Conservation (phyloP, 2,113 vertebrate genomes). For the Cottus gobio region DNA sequence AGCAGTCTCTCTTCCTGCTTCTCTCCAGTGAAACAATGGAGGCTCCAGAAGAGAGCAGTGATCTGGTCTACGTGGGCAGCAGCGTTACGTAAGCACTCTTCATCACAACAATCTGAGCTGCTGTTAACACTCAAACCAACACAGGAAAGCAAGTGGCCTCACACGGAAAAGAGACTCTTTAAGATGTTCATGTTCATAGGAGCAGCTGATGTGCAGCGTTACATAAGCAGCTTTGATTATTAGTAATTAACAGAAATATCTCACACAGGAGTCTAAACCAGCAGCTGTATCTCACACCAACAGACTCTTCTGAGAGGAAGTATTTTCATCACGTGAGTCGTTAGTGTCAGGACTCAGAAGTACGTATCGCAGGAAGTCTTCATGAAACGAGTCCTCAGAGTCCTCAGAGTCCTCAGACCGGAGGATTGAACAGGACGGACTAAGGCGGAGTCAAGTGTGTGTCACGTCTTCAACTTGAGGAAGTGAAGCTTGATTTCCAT, state of each 20-base stretch:
- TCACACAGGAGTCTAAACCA: conserved; percentile 6
- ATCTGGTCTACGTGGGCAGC: conserved; percentile 63
- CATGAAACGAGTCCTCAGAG: too few species aligned
- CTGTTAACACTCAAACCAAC: conserved; percentile 2
- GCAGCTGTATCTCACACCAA: too few species aligned
- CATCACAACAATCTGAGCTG: conserved; percentile 31
- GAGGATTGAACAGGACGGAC: too few species aligned
- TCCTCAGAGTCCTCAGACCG: too few species aligned
- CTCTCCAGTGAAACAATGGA: not conserved
- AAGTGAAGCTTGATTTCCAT: too few species aligned
- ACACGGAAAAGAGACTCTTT: not conserved
- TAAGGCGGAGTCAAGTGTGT: too few species aligned
- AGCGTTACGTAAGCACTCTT: conserved; percentile 55
- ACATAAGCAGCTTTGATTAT: conserved; percentile 59
- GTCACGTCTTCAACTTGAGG: too few species aligned
- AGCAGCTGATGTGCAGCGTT: conserved; percentile 33
- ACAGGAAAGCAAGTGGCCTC: not conserved
- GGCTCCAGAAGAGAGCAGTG: conserved; percentile 23
- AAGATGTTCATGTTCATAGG: not conserved
- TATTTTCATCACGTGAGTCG: too few species aligned
- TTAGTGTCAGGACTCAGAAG: too few species aligned
- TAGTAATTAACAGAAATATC: conserved; percentile 35
- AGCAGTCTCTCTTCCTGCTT: not conserved
- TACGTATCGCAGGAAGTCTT: too few species aligned
- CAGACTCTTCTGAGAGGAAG: too few species aligned